phyloP scores from a whole-genome alignment of 2,113 vertebrate species.

The Pseudopipra pipra region DNA sequence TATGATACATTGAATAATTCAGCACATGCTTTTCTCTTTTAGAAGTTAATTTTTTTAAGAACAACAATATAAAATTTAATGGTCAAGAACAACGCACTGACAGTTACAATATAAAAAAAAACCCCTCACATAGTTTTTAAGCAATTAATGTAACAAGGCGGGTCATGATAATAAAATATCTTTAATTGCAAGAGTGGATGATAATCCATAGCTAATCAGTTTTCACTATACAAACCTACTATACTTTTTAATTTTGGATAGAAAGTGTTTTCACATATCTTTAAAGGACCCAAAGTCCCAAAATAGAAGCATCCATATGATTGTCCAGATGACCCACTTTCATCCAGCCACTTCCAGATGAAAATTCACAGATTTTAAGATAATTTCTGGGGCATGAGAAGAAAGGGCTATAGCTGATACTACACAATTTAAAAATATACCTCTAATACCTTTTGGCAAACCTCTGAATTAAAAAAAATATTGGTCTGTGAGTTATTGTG shows the following conservation, averaged over 20 bases:
- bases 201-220: background rate
- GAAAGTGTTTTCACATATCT: background rate
- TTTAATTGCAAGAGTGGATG: background rate
- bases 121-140: background rate
- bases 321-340: background rate
- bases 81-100: background rate
- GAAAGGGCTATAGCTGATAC: background rate
- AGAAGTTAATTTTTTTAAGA: background rate
- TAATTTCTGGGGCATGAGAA: background rate
- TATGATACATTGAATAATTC: background rate
- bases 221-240: background rate
- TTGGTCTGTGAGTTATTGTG: background rate
- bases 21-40: background rate
- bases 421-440: background rate
- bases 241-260: background rate
- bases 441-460: background rate
- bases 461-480: background rate
- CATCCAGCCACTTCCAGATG: background rate
- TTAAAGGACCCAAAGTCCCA: background rate
- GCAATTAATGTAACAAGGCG: background rate
- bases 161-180: background rate
- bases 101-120: background rate
- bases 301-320: background rate
- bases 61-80: constrained; percentile 2
- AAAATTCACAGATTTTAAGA: background rate